Conservation (phyloP, 2,797 vertebrate species). For the Trichosurus vulpecula region DNA sequence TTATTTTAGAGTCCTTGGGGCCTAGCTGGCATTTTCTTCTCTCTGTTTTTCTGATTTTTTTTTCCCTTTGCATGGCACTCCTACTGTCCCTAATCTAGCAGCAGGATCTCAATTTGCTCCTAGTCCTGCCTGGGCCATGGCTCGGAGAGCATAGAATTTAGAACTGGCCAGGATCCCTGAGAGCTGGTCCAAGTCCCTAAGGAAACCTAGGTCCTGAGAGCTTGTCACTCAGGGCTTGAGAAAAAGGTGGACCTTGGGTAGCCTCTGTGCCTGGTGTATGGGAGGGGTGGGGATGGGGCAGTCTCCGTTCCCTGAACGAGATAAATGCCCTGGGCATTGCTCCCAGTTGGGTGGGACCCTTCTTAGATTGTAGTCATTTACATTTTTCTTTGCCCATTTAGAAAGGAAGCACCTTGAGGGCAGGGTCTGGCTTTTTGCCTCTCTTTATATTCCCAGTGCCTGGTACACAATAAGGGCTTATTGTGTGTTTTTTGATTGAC, state of each 20-base stretch:
- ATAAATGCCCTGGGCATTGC: background rate
- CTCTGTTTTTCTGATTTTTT: background rate
- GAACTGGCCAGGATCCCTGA: background rate
- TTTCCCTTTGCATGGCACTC: background rate
- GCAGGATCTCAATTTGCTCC: conserved; percentile 7
- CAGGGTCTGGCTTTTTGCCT: background rate
- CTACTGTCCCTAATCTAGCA: background rate
- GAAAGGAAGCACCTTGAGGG: background rate
- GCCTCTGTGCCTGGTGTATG: background rate
- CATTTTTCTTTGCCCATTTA: background rate
- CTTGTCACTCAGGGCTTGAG: background rate
- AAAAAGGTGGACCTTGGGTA: background rate
- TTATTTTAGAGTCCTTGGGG: background rate
- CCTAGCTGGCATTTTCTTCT: background rate
- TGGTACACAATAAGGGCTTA: background rate
- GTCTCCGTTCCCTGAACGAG: background rate
- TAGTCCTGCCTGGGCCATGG: background rate
- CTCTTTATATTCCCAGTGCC: background rate
- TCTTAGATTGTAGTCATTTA: background rate
- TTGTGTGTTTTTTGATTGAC: background rate
- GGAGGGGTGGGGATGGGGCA: background rate
- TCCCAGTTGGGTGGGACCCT: background rate
- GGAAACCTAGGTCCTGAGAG: background rate
- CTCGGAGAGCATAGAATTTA: background rate
- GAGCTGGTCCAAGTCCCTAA: background rate